phyloP scores from a whole-genome alignment of 2,797 vertebrate genomes.

The Myripristis murdjan region DNA sequence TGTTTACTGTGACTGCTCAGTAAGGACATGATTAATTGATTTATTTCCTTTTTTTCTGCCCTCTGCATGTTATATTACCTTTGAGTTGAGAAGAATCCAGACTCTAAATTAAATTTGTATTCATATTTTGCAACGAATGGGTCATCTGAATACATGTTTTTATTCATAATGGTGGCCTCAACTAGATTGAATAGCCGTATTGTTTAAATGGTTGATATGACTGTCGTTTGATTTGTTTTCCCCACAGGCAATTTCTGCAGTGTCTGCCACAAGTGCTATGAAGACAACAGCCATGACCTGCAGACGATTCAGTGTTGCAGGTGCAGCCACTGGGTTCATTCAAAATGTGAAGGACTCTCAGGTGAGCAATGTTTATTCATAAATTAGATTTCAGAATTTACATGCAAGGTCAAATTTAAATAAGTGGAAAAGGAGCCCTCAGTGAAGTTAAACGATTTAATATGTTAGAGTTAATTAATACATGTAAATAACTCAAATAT shows the following conservation, averaged over 20 bases:
- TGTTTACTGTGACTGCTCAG: not conserved
- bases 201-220: not conserved
- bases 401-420: not conserved
- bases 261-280: slow-evolving; percentile 91
- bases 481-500: too few relatives aligned
- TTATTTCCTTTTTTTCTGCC: not conserved
- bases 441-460: too few relatives aligned
- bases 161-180: not conserved
- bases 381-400: not conserved
- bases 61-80: not conserved
- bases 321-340: slow-evolving; percentile 92
- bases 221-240: slow-evolving; percentile 15
- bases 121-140: not conserved
- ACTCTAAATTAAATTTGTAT: not conserved
- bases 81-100: not conserved
- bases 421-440: not conserved
- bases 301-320: slow-evolving; percentile 91
- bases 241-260: slow-evolving; percentile 91
- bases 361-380: slow-evolving; percentile 77
- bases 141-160: not conserved
- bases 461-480: too few relatives aligned
- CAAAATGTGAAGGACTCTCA: slow-evolving; percentile 91
- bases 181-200: too few relatives aligned
- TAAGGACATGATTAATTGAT: not conserved
- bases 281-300: slow-evolving; percentile 84